These are phyloP conservation scores for Petrosia ficiformis DNA, from an alignment of 37 sponge, comb jelly and placozoan genomes.

Conservation along the genomic window DNA sequence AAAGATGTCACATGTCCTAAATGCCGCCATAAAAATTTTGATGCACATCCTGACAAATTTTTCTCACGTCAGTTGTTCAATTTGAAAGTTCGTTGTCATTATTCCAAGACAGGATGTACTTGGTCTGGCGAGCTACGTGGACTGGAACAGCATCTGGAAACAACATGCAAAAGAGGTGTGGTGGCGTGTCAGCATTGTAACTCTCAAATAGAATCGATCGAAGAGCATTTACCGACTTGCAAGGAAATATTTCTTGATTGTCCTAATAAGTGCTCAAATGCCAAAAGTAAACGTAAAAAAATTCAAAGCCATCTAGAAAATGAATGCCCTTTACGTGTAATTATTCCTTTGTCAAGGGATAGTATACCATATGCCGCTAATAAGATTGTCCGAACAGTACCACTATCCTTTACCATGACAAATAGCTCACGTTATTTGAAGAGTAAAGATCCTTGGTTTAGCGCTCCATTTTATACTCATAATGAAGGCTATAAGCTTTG, in stretches of 20 bases:
- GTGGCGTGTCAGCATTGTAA: background rate
- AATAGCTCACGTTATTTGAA: background rate
- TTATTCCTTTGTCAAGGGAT: background rate
- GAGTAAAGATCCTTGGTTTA: background rate
- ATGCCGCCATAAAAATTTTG: background rate
- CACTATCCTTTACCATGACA: background rate
- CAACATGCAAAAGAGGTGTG: background rate
- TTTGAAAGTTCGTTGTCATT: slow-evolving; percentile 4
- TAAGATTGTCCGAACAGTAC: background rate
- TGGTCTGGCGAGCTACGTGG: background rate
- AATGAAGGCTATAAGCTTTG: background rate
- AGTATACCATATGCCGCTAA: background rate
- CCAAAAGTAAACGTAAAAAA: background rate
- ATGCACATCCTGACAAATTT: background rate
- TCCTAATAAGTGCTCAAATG: background rate
- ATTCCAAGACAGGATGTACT: background rate
- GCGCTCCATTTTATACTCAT: slow-evolving; percentile 9
- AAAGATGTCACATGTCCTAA: background rate
- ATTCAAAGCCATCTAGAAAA: background rate
- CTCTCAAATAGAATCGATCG: too few relatives aligned
- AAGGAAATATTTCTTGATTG: too few relatives aligned
- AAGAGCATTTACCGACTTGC: too few relatives aligned
- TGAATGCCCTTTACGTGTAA: background rate
- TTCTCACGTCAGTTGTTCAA: background rate
- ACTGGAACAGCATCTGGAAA: background rate